Evolutionary conservation across 1,140 invertebrate species (phyloP), one percentile per base, ranked within the genome.

Genomic region (Lucilia cuprina): DNA sequence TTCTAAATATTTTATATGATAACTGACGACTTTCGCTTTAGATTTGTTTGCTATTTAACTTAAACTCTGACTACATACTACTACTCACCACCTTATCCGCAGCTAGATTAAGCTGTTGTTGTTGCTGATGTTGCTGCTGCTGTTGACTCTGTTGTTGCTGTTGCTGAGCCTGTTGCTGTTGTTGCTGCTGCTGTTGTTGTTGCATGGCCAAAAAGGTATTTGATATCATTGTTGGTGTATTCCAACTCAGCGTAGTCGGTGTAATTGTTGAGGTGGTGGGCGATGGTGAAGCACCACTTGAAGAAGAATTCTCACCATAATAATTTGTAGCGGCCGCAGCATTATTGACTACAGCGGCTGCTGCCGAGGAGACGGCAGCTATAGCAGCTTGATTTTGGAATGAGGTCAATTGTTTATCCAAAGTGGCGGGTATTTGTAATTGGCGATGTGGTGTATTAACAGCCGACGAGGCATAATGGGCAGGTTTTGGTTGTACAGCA

Each of bases 161-260:
- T 17, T 83, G 84, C 80, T 87, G 87, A 34, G 87, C 86, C 82
- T 87, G 86, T 65, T 90, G 89, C 60, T 90, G 88, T 9, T 89
- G 88, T 82, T 88, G 87, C 74, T 90, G 89, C 8, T 86, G 85
- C 83, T 89, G 88, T 82, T 90, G 89, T 84, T 90, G 89, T 83
- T 90, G 88, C 89, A 90, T 90, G 75, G 89, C 89, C 83, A 90
- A 85, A 85, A 90, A 90, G 50, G 89, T 90, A 84, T 90, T 90
- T n/a, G 89, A 89, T 86, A 90, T 87, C 89, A 90, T 90, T 21
- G 75, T 19, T 65, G 89, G 89, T 17, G 88, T 86, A 83, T 90
- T 90, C 89, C 89, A 90, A 85, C 87, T 87, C 30, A 90, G 82
- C 83, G 89, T 89, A 14, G 89, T 89, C 5, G 89, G 88, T 70